Base-by-base conservation (phyloP, 2,888 invertebrate species). In the Leptinotarsa tumamoca region DNA sequence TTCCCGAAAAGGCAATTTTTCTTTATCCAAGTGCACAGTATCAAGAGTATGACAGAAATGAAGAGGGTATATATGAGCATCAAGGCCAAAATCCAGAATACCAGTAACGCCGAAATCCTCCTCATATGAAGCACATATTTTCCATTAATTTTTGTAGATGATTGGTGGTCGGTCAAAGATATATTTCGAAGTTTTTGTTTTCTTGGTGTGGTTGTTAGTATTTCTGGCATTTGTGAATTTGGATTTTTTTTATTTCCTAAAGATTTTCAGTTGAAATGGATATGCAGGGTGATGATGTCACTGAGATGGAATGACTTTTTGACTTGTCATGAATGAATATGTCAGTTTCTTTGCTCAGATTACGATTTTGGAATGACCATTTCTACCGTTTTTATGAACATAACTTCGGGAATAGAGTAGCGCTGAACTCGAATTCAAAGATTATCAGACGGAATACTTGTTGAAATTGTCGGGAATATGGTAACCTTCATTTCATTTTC, bases 1-100 rank as follows among this genome's bases (percentile, higher is more conserved):
- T 58, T 58, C 1, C 23, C 58, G 1, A 23, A 14, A 27, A 58
- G 10, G 15, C 58, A 58, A 14, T 14, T 58, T 21, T 23, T 58
- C 14, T 23, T 58, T 58, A 58, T 58, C 58, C 58, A 23, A 1
- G 3, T 23, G 15, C 58, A 58, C 23, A 58, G 4, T 23, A 23
- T 58, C 58, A 58, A 15, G 4, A 58, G 23, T 14, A 58, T 14
- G 23, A 58, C 14, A 23, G 58, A 58, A 23, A 58, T 58, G 21
- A 14, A 58, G 21, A 58, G 23, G 4, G 58, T 23, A 23, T 23
- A 58, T 10, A 58, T 58, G 4, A 58, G 58, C 58, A 58, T 58
- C 58, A 58, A 23, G 4, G 23, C 58, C 58, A 58, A 4, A 23
- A 58, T 58, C 58, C 58, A 58, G 15, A 58, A 58, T 27, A 58